phyloP scores from a whole-genome alignment of 2,113 vertebrate genomes.

The Cynopterus brachyotis region DNA sequence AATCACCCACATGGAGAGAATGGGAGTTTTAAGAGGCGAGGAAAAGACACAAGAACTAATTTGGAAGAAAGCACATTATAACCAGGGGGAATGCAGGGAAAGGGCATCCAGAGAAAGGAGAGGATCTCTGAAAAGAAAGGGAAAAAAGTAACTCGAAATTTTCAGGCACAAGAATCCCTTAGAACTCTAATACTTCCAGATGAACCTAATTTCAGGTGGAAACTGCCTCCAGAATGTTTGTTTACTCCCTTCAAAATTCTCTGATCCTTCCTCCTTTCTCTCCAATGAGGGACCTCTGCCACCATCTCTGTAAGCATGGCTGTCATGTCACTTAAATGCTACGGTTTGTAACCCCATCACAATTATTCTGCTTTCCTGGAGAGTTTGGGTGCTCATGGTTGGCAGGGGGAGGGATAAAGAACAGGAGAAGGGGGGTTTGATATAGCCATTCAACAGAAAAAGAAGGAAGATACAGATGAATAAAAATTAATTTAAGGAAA shows the following conservation, averaged over 20 bases:
- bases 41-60: not conserved
- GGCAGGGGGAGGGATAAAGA: no score
- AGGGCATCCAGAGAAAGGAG: not conserved
- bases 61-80: not conserved
- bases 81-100: not conserved
- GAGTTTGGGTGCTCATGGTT: not conserved
- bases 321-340: not conserved
- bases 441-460: not conserved
- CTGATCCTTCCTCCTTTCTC: not conserved
- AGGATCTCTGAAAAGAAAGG: not conserved
- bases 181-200: constrained; percentile 11
- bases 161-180: constrained; percentile 2
- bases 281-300: not conserved
- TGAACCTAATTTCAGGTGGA: constrained; percentile 24
- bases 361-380: not conserved
- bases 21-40: not conserved
- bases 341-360: not conserved
- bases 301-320: no score
- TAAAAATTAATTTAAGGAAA: constrained; percentile 16
- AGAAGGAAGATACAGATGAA: not conserved
- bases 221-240: not conserved
- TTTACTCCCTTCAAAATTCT: not conserved
- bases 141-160: not conserved
- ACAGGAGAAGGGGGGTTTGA: not conserved
- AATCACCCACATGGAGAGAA: not conserved